Conservation (phyloP, 2,113 vertebrate species). For the Coptodon rendalli region DNA sequence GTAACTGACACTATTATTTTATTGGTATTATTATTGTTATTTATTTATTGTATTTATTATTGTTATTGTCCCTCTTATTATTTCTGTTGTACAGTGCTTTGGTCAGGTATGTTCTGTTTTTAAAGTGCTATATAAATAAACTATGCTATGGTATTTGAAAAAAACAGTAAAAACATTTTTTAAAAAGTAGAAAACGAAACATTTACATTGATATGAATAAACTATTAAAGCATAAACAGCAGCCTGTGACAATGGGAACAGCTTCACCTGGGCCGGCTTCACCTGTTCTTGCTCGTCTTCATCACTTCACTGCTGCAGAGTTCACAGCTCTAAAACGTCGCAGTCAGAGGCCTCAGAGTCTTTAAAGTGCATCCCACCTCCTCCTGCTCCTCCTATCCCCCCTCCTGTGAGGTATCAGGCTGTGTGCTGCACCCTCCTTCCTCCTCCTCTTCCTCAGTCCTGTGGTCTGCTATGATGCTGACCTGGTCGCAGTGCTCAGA, state of each 20-base stretch:
- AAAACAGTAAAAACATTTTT: too few species aligned
- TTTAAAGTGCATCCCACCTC: background rate
- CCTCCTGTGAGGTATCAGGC: background rate
- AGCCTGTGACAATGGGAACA: background rate
- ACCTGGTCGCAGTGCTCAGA: conserved; percentile 39
- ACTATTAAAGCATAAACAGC: background rate
- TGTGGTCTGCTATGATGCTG: conserved; percentile 2
- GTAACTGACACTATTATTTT: too few species aligned
- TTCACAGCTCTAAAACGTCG: too few species aligned
- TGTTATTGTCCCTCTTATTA: too few species aligned
- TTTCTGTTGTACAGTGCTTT: too few species aligned
- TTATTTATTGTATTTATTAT: too few species aligned
- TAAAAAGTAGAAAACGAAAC: background rate
- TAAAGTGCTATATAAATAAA: too few species aligned
- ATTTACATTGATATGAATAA: background rate
- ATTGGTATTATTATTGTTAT: too few species aligned
- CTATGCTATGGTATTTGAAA: background rate
- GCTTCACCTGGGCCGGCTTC: background rate
- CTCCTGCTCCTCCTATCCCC: background rate
- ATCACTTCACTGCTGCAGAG: background rate
- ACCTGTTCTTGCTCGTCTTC: background rate
- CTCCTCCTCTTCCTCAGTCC: background rate
- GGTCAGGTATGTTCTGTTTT: too few species aligned
- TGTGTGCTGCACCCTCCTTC: background rate
- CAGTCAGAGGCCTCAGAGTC: background rate